Percentiles rank a stretch among this genome's conserved stretches.
Conservation (phyloP, 2,113 vertebrate species). For the Typhlomys cinereus region DNA sequence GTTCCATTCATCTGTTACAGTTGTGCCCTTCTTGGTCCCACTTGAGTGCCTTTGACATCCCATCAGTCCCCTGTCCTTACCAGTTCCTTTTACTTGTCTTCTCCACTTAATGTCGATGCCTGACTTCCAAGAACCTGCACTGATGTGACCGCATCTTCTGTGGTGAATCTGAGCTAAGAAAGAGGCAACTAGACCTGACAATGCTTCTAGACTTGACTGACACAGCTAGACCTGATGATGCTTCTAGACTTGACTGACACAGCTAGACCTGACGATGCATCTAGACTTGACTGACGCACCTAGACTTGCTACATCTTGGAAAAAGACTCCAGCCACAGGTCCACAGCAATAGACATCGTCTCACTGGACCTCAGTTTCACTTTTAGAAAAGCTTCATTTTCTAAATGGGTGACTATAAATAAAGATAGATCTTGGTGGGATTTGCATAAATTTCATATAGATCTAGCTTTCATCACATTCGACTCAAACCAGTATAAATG, state of each 20-base stretch:
- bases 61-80: not conserved
- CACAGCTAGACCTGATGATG: no score
- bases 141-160: not conserved
- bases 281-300: no score
- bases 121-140: no score
- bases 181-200: not conserved
- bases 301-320: not conserved
- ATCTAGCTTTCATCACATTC: not conserved
- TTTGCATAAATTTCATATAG: not conserved
- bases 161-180: not conserved
- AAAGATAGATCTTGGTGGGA: not conserved
- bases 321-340: not conserved
- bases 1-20: no score
- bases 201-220: no score
- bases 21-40: no score
- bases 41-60: not conserved
- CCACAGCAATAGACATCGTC: not conserved
- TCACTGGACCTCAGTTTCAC: not conserved
- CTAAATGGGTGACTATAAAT: constrained; percentile 10
- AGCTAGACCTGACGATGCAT: not conserved
- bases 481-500: not conserved
- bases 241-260: no score
- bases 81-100: not conserved
- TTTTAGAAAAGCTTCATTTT: not conserved
- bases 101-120: not conserved